These are phyloP conservation scores for Paraescarpia echinospica DNA, from an alignment of 1,140 invertebrate genomes.

Conservation along the genomic window DNA sequence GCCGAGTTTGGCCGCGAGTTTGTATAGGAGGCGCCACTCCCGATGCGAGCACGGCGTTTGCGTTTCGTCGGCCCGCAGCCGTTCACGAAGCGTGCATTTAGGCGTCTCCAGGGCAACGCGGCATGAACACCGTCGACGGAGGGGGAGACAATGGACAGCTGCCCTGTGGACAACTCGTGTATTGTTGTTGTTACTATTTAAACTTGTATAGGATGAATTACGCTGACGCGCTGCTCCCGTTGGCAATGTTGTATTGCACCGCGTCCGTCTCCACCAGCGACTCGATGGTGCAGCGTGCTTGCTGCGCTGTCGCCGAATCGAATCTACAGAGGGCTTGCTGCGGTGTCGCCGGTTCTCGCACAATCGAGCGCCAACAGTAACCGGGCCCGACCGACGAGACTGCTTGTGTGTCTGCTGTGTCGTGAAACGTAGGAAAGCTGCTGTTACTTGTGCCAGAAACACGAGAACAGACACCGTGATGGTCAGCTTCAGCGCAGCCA, in stretches of 20 bases:
- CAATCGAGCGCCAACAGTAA: background rate
- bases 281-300: background rate
- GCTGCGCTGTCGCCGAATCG: too few species aligned
- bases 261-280: background rate
- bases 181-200: conserved; percentile 6
- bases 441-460: background rate
- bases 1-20: background rate
- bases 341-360: background rate
- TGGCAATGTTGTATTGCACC: background rate
- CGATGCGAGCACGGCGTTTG: background rate
- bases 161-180: background rate
- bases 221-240: background rate
- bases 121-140: background rate
- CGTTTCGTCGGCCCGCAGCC: background rate
- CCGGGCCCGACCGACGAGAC: background rate
- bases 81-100: background rate
- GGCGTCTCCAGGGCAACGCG: background rate
- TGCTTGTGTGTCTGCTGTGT: background rate
- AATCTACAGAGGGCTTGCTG: background rate
- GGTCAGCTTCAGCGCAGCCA: background rate
- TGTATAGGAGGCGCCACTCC: background rate
- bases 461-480: background rate
- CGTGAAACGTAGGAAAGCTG: background rate
- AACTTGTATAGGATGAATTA: conserved; percentile 1
- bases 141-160: background rate